phyloP scores from a whole-genome alignment of 2,113 vertebrate species.

The Micronycteris hirsuta region DNA sequence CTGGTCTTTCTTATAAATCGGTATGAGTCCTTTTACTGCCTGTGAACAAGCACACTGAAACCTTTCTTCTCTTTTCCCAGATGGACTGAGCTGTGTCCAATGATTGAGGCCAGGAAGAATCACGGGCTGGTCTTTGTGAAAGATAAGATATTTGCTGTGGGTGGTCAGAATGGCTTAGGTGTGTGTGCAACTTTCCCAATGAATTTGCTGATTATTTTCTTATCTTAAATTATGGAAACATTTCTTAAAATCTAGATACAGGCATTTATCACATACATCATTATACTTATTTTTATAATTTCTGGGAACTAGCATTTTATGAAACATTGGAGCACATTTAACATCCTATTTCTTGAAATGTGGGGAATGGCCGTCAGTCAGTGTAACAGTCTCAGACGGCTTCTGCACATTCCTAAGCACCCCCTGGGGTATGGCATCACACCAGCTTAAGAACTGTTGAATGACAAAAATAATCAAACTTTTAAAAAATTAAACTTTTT shows the following conservation, averaged over 20 bases:
- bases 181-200: slow-evolving; percentile 50
- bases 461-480: background rate
- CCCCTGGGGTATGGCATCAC: background rate
- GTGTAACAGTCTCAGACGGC: background rate
- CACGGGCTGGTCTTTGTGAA: slow-evolving; percentile 95
- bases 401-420: background rate
- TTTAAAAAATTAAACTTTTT: background rate
- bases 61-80: slow-evolving; percentile 75
- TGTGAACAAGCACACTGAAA: slow-evolving; percentile 19
- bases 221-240: slow-evolving; percentile 18
- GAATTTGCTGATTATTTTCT: slow-evolving; percentile 15
- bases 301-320: background rate
- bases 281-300: slow-evolving; percentile 5
- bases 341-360: background rate
- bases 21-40: background rate
- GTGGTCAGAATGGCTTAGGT: slow-evolving; percentile 94
- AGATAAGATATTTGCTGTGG: slow-evolving; percentile 96
- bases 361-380: background rate
- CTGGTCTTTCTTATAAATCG: background rate
- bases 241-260: slow-evolving; percentile 26
- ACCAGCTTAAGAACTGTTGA: background rate
- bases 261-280: background rate
- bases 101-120: slow-evolving; percentile 97
- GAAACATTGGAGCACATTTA: background rate
- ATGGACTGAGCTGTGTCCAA: slow-evolving; percentile 95